A percentile compares a stretch with the other conserved stretches of the same genome.
Conservation (phyloP, 2,797 vertebrate species). For the Cuculus canorus region DNA sequence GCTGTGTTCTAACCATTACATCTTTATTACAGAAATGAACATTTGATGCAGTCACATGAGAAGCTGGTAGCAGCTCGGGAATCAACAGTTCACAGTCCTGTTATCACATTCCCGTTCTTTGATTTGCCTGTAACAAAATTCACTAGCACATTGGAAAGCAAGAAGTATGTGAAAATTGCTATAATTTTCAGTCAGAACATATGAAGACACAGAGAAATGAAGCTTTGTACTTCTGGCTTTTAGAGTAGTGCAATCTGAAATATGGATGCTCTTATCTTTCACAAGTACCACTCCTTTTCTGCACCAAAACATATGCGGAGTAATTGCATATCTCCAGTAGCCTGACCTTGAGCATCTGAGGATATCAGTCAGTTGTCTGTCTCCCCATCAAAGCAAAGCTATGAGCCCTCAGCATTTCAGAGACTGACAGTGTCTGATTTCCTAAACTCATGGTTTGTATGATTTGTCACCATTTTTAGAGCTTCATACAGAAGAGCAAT, state of each 20-base stretch:
- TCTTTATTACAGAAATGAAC: not conserved
- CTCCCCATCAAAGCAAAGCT: not conserved
- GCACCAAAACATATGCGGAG: not conserved
- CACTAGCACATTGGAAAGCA: not conserved
- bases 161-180: not conserved
- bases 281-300: not conserved
- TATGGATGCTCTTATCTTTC: not conserved
- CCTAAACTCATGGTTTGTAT: not conserved
- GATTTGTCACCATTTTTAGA: not conserved
- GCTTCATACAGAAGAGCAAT: not conserved
- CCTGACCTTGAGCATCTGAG: not conserved
- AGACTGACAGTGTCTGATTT: not conserved
- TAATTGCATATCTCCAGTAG: not conserved
- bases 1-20: not conserved
- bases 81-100: not conserved
- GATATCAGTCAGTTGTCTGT: not conserved
- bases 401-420: not conserved
- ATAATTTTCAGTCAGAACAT: not conserved
- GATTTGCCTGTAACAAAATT: not conserved
- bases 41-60: not conserved
- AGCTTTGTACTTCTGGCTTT: not conserved
- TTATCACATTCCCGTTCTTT: not conserved
- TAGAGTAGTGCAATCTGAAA: not conserved
- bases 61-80: not conserved
- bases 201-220: not conserved